Evolutionary conservation across 2,797 vertebrate species (phyloP).

Genomic region (Squalus acanthias): DNA sequence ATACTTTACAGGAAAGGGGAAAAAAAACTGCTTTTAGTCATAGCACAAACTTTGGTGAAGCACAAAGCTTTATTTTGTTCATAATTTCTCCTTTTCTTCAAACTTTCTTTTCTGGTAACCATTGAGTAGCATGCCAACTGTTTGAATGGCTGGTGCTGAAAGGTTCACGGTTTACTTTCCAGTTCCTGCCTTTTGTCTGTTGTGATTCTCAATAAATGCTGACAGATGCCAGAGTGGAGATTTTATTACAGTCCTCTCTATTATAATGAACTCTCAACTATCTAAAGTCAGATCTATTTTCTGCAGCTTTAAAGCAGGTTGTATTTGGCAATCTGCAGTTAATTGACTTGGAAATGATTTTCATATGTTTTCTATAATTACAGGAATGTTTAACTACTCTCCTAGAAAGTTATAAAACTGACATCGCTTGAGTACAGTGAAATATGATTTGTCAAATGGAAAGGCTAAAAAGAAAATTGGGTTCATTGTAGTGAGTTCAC

Average conservation of each 20-base stretch:
- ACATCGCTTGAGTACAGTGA: neutral
- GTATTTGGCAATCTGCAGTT: slow-evolving; percentile 21
- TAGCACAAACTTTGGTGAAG: neutral
- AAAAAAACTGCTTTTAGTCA: neutral
- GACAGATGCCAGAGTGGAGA: slow-evolving; percentile 2
- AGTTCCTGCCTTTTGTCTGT: slow-evolving; percentile 11
- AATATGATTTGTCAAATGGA: slow-evolving; percentile 8
- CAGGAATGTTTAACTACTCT: neutral
- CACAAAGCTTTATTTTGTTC: neutral
- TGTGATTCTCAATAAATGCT: neutral
- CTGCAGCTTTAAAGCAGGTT: neutral
- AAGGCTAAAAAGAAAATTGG: neutral
- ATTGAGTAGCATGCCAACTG: neutral
- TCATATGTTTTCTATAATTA: neutral
- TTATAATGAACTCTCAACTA: neutral
- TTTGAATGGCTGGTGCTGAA: slow-evolving; percentile 1
- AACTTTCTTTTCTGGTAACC: neutral
- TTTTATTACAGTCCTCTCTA: neutral
- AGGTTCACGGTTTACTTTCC: neutral
- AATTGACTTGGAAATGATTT: slow-evolving; percentile 25
- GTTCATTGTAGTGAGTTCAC: neutral
- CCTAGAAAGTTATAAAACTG: neutral
- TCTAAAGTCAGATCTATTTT: slow-evolving; percentile 20
- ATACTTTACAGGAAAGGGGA: neutral
- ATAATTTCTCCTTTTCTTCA: neutral